Conservation (phyloP, 2,888 invertebrate species). For the Uloborus plumipes region DNA sequence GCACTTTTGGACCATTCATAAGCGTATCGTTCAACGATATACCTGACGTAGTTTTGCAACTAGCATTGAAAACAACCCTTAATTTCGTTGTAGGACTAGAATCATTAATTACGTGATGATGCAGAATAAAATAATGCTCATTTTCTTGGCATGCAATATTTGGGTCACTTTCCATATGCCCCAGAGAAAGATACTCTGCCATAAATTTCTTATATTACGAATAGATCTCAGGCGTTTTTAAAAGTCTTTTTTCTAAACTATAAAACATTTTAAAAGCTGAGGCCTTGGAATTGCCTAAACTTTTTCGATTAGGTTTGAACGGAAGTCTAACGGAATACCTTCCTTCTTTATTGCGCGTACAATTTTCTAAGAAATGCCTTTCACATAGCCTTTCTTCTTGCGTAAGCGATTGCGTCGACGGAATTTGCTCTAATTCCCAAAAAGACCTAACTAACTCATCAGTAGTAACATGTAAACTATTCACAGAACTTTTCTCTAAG, state of each 20-base stretch:
- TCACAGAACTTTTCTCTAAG: background rate
- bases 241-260: background rate
- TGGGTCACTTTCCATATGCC: too few species aligned
- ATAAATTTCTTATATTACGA: background rate
- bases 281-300: background rate
- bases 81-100: background rate
- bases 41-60: background rate
- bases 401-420: background rate
- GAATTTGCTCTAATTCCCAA: conserved; percentile 4
- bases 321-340: conserved; percentile 4
- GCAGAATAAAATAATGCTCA: background rate
- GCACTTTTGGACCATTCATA: background rate
- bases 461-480: background rate
- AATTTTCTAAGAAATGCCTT: background rate
- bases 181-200: background rate
- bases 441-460: background rate
- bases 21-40: conserved; percentile 2
- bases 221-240: too few species aligned
- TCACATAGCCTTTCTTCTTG: background rate
- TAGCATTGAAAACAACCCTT: conserved; percentile 1
- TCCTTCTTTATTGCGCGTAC: background rate
- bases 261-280: too few species aligned
- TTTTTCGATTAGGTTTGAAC: background rate
- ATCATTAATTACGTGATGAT: background rate
- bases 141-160: too few species aligned